These are phyloP conservation scores for Sycobia sp. DNA, from an alignment of 1,140 invertebrate species.

Conservation along the genomic window DNA sequence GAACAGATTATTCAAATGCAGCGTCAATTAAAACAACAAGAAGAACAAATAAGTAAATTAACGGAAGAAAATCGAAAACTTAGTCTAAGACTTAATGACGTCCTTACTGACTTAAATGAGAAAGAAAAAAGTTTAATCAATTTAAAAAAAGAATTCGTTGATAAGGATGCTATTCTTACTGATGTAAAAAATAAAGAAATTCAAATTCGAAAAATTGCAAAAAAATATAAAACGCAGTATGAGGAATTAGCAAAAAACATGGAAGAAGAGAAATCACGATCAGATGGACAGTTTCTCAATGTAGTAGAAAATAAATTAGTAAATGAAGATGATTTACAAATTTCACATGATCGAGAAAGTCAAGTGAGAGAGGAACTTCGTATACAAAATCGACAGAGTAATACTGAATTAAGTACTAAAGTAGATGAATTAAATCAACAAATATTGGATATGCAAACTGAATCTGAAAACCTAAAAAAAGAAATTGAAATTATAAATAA, in stretches of 20 bases:
- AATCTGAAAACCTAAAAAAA: slow-evolving; percentile 70
- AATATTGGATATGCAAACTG: slow-evolving; percentile 64
- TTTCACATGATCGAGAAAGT: slow-evolving; percentile 52
- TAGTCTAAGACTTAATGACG: slow-evolving; percentile 65
- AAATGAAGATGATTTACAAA: slow-evolving; percentile 51
- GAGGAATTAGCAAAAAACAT: slow-evolving; percentile 73
- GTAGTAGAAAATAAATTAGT: slow-evolving; percentile 48
- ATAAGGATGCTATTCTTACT: slow-evolving; percentile 71
- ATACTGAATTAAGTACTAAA: slow-evolving; percentile 54
- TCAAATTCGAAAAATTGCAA: slow-evolving; percentile 87
- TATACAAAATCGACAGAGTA: slow-evolving; percentile 60
- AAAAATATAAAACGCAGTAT: slow-evolving; percentile 88
- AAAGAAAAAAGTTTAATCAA: slow-evolving; percentile 68
- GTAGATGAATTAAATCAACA: slow-evolving; percentile 70
- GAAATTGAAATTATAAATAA: slow-evolving; percentile 74
- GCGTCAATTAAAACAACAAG: slow-evolving; percentile 61
- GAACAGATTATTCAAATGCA: slow-evolving; percentile 70
- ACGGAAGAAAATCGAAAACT: slow-evolving; percentile 63
- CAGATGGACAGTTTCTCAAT: slow-evolving; percentile 48
- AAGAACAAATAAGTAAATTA: slow-evolving; percentile 61
- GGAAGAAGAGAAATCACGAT: slow-evolving; percentile 67
- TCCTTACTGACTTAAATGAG: slow-evolving; percentile 61
- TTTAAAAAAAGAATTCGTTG: slow-evolving; percentile 71
- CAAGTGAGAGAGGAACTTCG: slow-evolving; percentile 62
- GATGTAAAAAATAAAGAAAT: slow-evolving; percentile 79